Conservation (phyloP, 2,797 vertebrate species). For the Betta splendens region DNA sequence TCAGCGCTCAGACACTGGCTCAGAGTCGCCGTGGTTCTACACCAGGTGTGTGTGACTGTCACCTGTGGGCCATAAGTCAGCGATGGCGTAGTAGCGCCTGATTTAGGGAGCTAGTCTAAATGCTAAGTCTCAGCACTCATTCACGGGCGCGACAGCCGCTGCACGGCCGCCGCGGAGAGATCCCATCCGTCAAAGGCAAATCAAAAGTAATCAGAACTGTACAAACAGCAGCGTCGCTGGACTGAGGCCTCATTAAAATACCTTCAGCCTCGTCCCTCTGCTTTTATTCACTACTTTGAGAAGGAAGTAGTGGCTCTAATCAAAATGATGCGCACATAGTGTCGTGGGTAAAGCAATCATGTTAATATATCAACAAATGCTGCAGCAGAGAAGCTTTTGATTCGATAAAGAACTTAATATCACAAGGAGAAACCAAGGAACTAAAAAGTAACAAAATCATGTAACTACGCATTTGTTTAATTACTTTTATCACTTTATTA, state of each 20-base stretch:
- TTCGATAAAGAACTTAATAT: no score
- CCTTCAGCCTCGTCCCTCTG: no score
- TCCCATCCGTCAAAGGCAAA: slow-evolving; percentile 51
- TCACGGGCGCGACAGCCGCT: slow-evolving; percentile 58
- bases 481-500: no score
- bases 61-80: slow-evolving; percentile 62
- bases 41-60: slow-evolving; percentile 40
- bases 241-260: not conserved
- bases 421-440: no score
- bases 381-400: no score
- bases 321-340: no score
- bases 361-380: no score
- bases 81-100: slow-evolving; percentile 48
- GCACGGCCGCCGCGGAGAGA: slow-evolving; percentile 14
- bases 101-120: slow-evolving; percentile 71
- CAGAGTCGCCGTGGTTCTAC: slow-evolving; percentile 13
- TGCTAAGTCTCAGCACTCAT: slow-evolving; percentile 65
- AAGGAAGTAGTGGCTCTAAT: no score
- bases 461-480: no score
- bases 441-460: no score
- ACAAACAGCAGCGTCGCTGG: slow-evolving; percentile 33
- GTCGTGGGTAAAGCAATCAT: no score
- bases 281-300: no score
- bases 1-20: slow-evolving; percentile 25
- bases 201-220: slow-evolving; percentile 41